Evolutionary conservation across 2,797 vertebrate genomes (phyloP).

Genomic region (Simalia tracyae): DNA sequence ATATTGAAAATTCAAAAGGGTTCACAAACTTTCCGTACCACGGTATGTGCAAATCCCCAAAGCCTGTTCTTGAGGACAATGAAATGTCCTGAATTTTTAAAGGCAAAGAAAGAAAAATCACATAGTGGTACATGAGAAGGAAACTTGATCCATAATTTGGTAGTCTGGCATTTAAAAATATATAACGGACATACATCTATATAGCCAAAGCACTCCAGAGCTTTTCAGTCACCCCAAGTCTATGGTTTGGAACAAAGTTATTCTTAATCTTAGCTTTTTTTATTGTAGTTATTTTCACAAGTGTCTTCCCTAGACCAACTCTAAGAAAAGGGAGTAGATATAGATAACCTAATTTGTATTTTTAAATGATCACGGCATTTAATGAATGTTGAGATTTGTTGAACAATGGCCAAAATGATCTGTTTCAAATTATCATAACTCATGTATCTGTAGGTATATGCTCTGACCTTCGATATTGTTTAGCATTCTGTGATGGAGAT

Average conservation of each 20-base stretch:
- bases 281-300: not conserved
- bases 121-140: too few relatives aligned
- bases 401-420: not conserved
- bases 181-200: not conserved
- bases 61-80: not conserved
- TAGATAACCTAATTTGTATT: not conserved
- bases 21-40: not conserved
- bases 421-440: slow-evolving; percentile 23
- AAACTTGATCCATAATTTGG: not conserved
- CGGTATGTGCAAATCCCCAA: not conserved
- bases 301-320: not conserved
- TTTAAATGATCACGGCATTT: not conserved
- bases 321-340: not conserved
- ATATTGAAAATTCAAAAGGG: not conserved
- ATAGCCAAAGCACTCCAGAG: not conserved
- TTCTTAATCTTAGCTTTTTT: not conserved
- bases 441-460: slow-evolving; percentile 57
- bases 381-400: not conserved
- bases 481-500: slow-evolving; percentile 68
- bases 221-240: not conserved
- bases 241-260: not conserved
- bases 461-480: slow-evolving; percentile 65
- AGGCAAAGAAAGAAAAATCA: not conserved
- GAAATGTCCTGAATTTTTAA: not conserved
- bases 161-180: not conserved